phyloP scores from a whole-genome alignment of 2,888 invertebrate species.

The Rhagium mordax region DNA sequence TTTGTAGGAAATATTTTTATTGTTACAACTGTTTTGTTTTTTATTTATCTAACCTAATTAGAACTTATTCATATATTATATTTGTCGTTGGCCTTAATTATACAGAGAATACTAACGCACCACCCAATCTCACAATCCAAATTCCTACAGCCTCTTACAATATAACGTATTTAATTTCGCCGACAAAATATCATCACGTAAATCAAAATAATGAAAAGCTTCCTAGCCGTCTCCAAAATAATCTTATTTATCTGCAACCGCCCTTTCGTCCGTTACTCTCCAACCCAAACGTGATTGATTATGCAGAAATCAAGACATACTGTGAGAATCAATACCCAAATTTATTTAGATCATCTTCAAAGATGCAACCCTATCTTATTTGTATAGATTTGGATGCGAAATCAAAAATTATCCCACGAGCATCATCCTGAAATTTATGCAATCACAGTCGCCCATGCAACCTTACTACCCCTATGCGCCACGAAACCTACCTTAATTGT shows the following conservation, averaged over 20 bases:
- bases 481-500: conserved; percentile 21
- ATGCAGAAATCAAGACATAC: conserved; percentile 40
- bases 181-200: conserved; percentile 1
- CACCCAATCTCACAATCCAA: no score
- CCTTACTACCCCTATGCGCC: conserved; percentile 16
- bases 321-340: conserved; percentile 43
- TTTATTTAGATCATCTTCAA: conserved; percentile 59
- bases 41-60: no score
- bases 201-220: conserved; percentile 1
- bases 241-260: conserved; percentile 27
- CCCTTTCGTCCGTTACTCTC: neutral
- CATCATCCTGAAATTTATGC: conserved; percentile 65
- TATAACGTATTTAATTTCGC: neutral
- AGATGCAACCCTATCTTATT: conserved; percentile 62
- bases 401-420: conserved; percentile 68
- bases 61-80: no score
- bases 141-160: no score
- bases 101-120: no score
- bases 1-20: no score
- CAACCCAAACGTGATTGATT: conserved; percentile 36
- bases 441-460: conserved; percentile 60
- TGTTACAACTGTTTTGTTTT: no score
- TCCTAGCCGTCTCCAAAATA: neutral
- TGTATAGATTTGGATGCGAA: conserved; percentile 57
- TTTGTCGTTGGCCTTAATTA: no score